Base-by-base conservation (phyloP, 2,113 vertebrate species). In the Tragelaphus buxtoni region DNA sequence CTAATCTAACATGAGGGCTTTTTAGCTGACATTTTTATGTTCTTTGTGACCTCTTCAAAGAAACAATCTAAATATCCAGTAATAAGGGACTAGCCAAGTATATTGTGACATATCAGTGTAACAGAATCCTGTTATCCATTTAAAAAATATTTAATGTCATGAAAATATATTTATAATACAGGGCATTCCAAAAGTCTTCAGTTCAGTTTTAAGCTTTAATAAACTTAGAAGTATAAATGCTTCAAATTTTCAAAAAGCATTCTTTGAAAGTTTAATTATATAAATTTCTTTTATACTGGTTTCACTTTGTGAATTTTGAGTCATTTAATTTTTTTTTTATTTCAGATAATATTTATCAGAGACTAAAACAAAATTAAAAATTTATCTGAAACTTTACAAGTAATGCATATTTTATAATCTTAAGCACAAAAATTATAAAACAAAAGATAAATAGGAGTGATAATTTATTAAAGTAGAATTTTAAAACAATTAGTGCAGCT, bases 11-110 rank as follows among this genome's bases (percentile, higher is more conserved):
- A 53, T 74, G 30, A 30, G 12, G 76, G 93, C 39, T 96, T 82
- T 86, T 12, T 69, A 55, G 51, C 35, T 16, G n/a, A 45, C 80
- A 28, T 74, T 86, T 17, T 87, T 69, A n/a, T 92, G 49, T 63
- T 95, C 60, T 79, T 90, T 96, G 53, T 94, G 55, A 77, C 81
- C 91, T 97, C 63, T 35, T 90, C 83, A 94, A 95, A 84, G 53
- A 22, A 95, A 77, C 8, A 92, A 76, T 88, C 49, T 81, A 74
- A 89, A 72, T 86, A 94, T 47, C 63, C 39, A 94, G 20, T 58
- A 88, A 72, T 83, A 65, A 92, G 16, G 55, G 16, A 4, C 74
- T 87, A 76, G 30, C 47, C 51, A 72, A 87, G 45, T 81, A 32
- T 53, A 47, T 92, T 77, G 35, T 56, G 17, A 56, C n/a, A 2